Evolutionary conservation across 2,113 vertebrate species (phyloP).

Genomic region (Opisthocomus hoazin): DNA sequence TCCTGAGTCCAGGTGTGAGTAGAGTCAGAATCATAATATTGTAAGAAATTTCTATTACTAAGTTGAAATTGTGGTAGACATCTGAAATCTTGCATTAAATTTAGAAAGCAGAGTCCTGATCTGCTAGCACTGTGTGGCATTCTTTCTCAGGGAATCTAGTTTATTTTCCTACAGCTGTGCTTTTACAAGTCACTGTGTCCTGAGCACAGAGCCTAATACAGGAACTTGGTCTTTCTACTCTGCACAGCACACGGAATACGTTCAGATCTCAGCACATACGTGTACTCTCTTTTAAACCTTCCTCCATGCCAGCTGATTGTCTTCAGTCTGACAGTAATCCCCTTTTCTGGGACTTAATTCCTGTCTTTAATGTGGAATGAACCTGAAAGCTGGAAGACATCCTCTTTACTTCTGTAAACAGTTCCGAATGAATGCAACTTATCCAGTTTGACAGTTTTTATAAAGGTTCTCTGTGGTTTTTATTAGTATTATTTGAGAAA

Average conservation of each 20-base stretch:
- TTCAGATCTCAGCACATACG: background rate
- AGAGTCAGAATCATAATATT: background rate
- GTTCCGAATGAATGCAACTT: background rate
- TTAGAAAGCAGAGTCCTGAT: background rate
- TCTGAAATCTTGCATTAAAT: background rate
- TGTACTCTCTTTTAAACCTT: background rate
- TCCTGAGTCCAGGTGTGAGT: background rate
- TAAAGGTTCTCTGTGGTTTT: background rate
- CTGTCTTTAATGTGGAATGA: background rate
- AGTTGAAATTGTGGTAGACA: background rate
- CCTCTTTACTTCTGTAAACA: background rate
- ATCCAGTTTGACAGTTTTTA: background rate
- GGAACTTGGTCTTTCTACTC: background rate
- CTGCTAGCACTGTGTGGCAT: background rate
- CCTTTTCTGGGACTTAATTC: background rate
- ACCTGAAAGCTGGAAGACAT: background rate
- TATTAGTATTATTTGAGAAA: background rate
- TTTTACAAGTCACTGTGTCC: background rate
- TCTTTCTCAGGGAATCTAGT: background rate
- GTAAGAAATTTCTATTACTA: background rate
- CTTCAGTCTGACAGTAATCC: conserved; percentile 19
- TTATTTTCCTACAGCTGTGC: background rate
- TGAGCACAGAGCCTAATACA: background rate
- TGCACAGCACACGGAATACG: background rate
- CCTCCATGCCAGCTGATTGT: background rate